These are phyloP conservation scores for Endotricha flammealis DNA, from an alignment of 2,888 invertebrate species.

Conservation along the genomic window DNA sequence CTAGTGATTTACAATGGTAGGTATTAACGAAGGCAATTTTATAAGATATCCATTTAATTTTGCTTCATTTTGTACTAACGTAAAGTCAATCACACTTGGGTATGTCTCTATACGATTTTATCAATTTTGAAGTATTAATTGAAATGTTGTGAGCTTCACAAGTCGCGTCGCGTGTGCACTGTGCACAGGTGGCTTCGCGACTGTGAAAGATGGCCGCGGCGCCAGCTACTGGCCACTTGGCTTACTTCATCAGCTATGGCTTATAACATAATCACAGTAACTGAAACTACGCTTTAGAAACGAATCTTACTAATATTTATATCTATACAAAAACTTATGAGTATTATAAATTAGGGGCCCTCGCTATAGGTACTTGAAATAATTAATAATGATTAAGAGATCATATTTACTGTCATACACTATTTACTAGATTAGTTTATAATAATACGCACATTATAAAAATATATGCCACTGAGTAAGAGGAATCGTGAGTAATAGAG, in stretches of 20 bases:
- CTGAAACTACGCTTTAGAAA: constrained; percentile 38
- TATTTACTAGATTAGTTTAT: constrained; percentile 73
- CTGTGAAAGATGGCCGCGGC: constrained; percentile 14
- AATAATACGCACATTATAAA: constrained; percentile 60
- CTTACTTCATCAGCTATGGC: constrained; percentile 19
- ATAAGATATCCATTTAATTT: constrained; percentile 34
- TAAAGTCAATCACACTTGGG: constrained; percentile 22
- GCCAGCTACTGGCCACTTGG: constrained; percentile 1
- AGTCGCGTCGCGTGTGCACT: not conserved
- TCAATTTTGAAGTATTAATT: constrained; percentile 9
- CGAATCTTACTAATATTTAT: constrained; percentile 44
- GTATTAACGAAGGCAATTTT: constrained; percentile 30
- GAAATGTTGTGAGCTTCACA: constrained; percentile 14
- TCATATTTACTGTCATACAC: constrained; percentile 73
- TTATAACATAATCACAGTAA: constrained; percentile 45
- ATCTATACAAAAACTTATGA: constrained; percentile 72
- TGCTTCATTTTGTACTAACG: constrained; percentile 46
- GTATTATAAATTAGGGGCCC: constrained; percentile 74
- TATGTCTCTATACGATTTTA: constrained; percentile 12
- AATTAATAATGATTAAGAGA: constrained; percentile 79
- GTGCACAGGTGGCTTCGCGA: constrained; percentile 1
- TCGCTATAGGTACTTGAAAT: constrained; percentile 58
- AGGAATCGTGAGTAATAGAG: constrained; percentile 36
- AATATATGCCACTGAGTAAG: constrained; percentile 65
- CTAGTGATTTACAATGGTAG: constrained; percentile 29